Base-by-base conservation (phyloP, 1,140 invertebrate genomes). In the Stenopsyche tienmushanensis region DNA sequence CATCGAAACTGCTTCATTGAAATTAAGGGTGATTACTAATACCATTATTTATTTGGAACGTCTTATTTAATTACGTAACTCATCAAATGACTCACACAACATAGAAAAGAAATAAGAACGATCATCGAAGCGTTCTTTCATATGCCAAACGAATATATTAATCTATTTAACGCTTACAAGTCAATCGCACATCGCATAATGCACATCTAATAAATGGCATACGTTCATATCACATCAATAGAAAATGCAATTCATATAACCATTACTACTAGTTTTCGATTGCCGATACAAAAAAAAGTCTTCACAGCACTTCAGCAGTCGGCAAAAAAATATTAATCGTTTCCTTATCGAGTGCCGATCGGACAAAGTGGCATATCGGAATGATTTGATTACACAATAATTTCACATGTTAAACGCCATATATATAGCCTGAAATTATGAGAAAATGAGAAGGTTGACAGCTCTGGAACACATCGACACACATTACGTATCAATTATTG, bases 401-500 rank as follows among this genome's bases (percentile, higher is more conserved):
- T 41, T 41, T 41, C 8, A 41, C 39, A 8, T 41, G 8, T 41
- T 41, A 41, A 8, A n/a, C n/a, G n/a, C n/a, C 8, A 41, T 41
- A 41, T n/a, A 41, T 41, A 41, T 41, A 41, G 20, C 15, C 7
- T 8, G 45, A 17, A 49, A 17, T 21, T 15, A 5, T 5, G 44
- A 47, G 8, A 13, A n/a, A 20, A 26, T 45, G 44, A 60, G 47
- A 60, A 47, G 57, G 57, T 60, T 60, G 57, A 49, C 57, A 49
- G 41, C 42, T 34, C n/a, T 34, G n/a, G 15, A 41, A 60, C 57
- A 21, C 41, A 57, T 57, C 54, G 34, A 57, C 54, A 57, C 29
- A 47, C 26, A 24, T 60, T 60, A 60, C 34, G 41, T 60, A 60
- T 60, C 57, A 60, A 60, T 60, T 60, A 18, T 60, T 15, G 24